Evolutionary conservation across 2,113 vertebrate genomes (phyloP).

Genomic region (Planiliza haematocheilus): DNA sequence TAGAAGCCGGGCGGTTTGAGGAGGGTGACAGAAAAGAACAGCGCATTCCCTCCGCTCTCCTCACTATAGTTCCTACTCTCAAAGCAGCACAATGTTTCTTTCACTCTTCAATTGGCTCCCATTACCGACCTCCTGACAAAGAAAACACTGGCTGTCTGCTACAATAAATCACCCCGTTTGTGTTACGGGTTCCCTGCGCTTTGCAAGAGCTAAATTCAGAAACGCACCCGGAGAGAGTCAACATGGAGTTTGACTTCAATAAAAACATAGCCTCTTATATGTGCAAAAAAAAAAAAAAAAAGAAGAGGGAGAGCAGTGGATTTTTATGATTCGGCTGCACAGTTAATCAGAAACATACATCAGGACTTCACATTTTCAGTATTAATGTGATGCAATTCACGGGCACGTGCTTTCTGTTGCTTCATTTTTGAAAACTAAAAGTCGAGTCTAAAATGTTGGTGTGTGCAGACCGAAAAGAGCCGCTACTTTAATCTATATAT

Average conservation of each 20-base stretch:
- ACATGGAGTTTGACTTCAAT: constrained; percentile 19
- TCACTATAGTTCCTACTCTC: constrained; percentile 48
- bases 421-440: no score
- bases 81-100: constrained; percentile 64
- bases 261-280: constrained; percentile 13
- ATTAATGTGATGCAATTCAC: constrained; percentile 9
- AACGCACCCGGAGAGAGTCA: constrained; percentile 11
- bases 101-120: constrained; percentile 67
- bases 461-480: not conserved
- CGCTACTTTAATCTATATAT: no score
- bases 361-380: not conserved
- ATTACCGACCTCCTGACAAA: constrained; percentile 65
- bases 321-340: constrained; percentile 5
- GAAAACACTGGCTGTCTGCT: constrained; percentile 67
- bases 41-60: constrained; percentile 47
- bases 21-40: constrained; percentile 55
- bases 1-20: constrained; percentile 28
- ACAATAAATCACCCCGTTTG: constrained; percentile 63
- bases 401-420: no score
- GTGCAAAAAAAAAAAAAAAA: not conserved
- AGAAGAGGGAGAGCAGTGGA: not conserved
- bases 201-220: constrained; percentile 41
- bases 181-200: constrained; percentile 25
- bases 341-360: constrained; percentile 6
- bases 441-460: not conserved